phyloP scores from a whole-genome alignment of 2,113 vertebrate species.

The Phrynosoma platyrhinos region DNA sequence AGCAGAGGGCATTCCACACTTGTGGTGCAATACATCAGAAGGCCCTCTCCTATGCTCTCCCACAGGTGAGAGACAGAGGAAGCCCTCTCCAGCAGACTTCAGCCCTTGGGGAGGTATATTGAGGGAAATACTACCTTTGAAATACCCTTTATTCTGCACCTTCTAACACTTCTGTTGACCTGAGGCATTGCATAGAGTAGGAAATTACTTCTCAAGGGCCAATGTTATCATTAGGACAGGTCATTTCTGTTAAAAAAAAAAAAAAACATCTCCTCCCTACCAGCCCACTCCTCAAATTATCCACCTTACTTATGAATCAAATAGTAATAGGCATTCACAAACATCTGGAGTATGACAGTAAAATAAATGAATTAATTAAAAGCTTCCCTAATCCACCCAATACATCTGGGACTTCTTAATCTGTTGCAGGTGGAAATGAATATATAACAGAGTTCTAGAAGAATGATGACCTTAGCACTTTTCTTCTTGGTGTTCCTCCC shows the following conservation, averaged over 20 bases:
- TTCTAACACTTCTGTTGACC: no score
- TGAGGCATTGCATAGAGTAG: not conserved
- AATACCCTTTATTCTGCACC: no score
- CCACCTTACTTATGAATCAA: constrained; percentile 48
- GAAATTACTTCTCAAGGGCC: not conserved
- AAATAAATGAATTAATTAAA: constrained; percentile 13
- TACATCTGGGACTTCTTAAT: constrained; percentile 60
- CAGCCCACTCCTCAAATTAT: constrained; percentile 58
- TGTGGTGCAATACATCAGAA: no score
- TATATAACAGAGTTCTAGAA: constrained; percentile 51
- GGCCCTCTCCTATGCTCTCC: no score
- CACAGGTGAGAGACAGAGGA: no score
- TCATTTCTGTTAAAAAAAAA: not conserved
- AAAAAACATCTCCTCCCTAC: constrained; percentile 42
- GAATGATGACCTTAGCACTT: not conserved
- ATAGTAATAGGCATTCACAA: constrained; percentile 34
- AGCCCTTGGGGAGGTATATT: no score
- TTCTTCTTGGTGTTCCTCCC: constrained; percentile 3
- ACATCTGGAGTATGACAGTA: constrained; percentile 42
- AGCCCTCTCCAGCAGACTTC: no score
- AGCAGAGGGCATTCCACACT: no score
- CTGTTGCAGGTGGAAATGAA: constrained; percentile 67
- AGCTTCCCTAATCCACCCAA: constrained; percentile 42
- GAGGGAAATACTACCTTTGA: no score
- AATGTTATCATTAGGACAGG: not conserved